Percentiles rank a stretch among this genome's conserved stretches.
These are phyloP conservation scores for Pagetopsis macropterus DNA, from an alignment of 2,797 vertebrate species.

Conservation along the genomic window DNA sequence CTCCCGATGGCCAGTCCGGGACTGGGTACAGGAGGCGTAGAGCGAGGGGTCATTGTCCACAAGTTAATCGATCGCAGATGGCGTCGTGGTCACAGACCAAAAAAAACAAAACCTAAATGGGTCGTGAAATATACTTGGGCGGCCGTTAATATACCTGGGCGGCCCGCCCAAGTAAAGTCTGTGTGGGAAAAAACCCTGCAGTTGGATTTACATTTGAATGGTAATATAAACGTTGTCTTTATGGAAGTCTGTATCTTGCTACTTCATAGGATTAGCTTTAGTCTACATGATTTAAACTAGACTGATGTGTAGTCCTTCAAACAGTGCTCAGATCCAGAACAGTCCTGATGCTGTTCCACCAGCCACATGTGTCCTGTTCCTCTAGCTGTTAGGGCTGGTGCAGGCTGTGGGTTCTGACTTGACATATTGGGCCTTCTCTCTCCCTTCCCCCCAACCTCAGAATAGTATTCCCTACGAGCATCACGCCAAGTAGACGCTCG, in stretches of 20 bases:
- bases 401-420: constrained; percentile 54
- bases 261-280: neutral
- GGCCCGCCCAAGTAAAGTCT: too few relatives aligned
- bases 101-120: too few relatives aligned
- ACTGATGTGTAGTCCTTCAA: neutral
- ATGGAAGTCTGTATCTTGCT: neutral
- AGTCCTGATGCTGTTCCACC: neutral
- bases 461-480: constrained; percentile 99
- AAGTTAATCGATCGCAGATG: too few relatives aligned
- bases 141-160: too few relatives aligned
- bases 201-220: constrained; percentile 6
- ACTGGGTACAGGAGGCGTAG: too few relatives aligned
- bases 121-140: too few relatives aligned
- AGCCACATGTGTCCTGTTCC: neutral
- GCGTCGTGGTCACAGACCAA: too few relatives aligned
- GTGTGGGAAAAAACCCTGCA: too few relatives aligned
- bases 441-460: constrained; percentile 86
- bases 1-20: too few relatives aligned
- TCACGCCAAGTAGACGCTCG: constrained; percentile 95
- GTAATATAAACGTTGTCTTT: neutral
- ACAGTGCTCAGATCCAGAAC: neutral
- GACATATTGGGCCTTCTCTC: constrained; percentile 70
- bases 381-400: constrained; percentile 29
- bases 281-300: neutral
- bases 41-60: too few relatives aligned